phyloP scores from a whole-genome alignment of 1,140 invertebrate genomes.

The Venustaconcha ellipsiformis region DNA sequence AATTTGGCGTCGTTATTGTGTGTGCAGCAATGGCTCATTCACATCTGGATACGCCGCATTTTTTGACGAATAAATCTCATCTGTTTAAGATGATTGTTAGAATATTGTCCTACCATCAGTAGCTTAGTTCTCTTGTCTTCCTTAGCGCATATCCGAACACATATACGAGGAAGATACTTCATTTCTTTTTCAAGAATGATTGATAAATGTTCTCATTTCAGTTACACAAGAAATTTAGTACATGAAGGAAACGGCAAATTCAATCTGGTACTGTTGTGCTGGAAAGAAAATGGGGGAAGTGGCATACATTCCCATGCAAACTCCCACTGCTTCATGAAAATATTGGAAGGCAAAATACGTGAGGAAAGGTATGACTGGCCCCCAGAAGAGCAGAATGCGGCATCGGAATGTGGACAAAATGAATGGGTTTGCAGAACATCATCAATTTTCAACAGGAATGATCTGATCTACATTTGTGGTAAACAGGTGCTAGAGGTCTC shows the following conservation, averaged over 20 bases:
- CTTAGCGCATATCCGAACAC: too few relatives aligned
- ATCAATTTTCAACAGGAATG: constrained; percentile 77
- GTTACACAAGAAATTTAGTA: constrained; percentile 66
- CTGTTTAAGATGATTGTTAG: too few relatives aligned
- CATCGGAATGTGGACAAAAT: constrained; percentile 72
- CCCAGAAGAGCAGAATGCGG: constrained; percentile 48
- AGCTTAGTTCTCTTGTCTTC: too few relatives aligned
- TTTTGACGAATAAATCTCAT: too few relatives aligned
- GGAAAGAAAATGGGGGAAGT: constrained; percentile 95
- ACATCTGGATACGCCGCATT: too few relatives aligned
- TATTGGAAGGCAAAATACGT: constrained; percentile 72
- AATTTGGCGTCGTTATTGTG: too few relatives aligned
- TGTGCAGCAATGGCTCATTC: too few relatives aligned
- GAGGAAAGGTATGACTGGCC: constrained; percentile 85
- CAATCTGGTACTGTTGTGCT: constrained; percentile 97
- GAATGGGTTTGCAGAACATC: constrained; percentile 63
- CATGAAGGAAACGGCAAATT: constrained; percentile 88
- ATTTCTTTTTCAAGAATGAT: too few relatives aligned
- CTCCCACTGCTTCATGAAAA: constrained; percentile 98
- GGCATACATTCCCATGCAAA: constrained; percentile 97
- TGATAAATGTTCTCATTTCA: constrained; percentile 24
- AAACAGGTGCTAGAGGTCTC: constrained; percentile 50
- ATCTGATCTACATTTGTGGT: constrained; percentile 98
- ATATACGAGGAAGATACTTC: too few relatives aligned
- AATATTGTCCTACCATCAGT: too few relatives aligned